Evolutionary conservation across 2,888 invertebrate species (phyloP).

Genomic region (Scaptomyza parva): DNA sequence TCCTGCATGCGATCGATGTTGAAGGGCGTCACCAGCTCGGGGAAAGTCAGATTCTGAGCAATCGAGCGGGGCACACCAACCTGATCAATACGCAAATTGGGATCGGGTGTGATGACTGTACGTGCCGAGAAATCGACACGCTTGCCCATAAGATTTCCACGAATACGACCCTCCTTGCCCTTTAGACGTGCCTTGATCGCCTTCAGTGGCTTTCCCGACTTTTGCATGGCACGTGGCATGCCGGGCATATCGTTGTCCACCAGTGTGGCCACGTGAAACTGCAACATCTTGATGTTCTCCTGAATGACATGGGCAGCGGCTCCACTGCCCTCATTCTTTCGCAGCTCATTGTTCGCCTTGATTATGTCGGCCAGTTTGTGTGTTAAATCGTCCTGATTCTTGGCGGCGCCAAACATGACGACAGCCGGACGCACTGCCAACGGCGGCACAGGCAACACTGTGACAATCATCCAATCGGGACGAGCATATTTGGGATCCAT

Average conservation of each 20-base stretch:
- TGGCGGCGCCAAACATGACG: slow-evolving; percentile 98
- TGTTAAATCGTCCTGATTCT: slow-evolving; percentile 99
- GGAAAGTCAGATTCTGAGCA: slow-evolving; percentile 99
- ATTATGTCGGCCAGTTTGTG: slow-evolving; percentile 99
- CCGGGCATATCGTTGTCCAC: slow-evolving; percentile 99
- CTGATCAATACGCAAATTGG: slow-evolving; percentile 97
- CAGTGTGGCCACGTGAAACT: slow-evolving; percentile 99
- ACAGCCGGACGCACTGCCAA: slow-evolving; percentile 98
- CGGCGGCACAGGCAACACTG: slow-evolving; percentile 98
- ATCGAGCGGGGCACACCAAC: slow-evolving; percentile 99
- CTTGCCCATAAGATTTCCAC: slow-evolving; percentile 99
- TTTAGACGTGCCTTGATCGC: slow-evolving; percentile 98
- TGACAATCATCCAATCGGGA: slow-evolving; percentile 99
- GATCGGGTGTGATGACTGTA: slow-evolving; percentile 99
- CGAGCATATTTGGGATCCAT: slow-evolving; percentile 99
- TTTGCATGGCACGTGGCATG: slow-evolving; percentile 98
- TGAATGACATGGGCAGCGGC: slow-evolving; percentile 98
- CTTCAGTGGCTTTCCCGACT: slow-evolving; percentile 99
- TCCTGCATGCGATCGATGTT: slow-evolving; percentile 97
- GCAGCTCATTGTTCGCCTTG: slow-evolving; percentile 98
- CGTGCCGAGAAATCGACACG: slow-evolving; percentile 99
- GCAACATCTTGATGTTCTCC: slow-evolving; percentile 98
- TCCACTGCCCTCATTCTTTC: slow-evolving; percentile 97
- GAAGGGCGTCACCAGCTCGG: slow-evolving; percentile 99
- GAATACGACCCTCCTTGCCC: slow-evolving; percentile 99